Evolutionary conservation across 2,888 invertebrate genomes (phyloP).

Genomic region (Stomorhina lunata): DNA sequence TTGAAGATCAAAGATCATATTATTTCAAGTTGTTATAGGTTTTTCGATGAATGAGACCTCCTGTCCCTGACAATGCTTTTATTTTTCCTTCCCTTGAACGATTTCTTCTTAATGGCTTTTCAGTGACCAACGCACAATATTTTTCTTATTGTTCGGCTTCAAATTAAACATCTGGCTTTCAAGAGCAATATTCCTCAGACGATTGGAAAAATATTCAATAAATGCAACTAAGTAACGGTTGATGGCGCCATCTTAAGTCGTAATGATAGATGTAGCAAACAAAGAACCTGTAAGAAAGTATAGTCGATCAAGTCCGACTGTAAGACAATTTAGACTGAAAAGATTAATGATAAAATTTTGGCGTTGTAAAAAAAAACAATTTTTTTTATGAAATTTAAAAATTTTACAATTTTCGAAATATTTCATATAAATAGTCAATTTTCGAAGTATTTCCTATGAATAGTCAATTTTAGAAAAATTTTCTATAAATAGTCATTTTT

Average conservation of each 20-base stretch:
- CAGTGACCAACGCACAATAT: slow-evolving; percentile 42
- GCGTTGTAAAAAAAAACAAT: no score
- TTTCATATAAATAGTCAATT: no score
- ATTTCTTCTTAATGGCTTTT: background rate
- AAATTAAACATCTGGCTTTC: slow-evolving; percentile 26
- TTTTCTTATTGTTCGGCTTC: background rate
- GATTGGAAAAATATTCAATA: background rate
- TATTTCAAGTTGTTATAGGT: background rate
- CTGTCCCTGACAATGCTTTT: background rate
- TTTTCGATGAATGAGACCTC: slow-evolving; percentile 6
- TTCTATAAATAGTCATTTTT: no score
- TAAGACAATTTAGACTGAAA: no score
- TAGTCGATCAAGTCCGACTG: background rate
- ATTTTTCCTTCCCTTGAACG: background rate
- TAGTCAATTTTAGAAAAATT: no score
- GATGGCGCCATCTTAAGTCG: slow-evolving; percentile 26
- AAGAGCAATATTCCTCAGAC: background rate
- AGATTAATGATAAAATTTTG: no score
- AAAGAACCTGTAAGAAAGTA: background rate
- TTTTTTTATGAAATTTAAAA: no score
- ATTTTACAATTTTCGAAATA: no score
- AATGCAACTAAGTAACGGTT: background rate
- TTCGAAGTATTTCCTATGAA: no score
- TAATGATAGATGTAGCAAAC: background rate
- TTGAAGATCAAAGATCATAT: background rate